Percentiles rank a stretch among this genome's conserved stretches.
Evolutionary conservation across 2,113 vertebrate species (phyloP).

Genomic region (Thomomys bottae): DNA sequence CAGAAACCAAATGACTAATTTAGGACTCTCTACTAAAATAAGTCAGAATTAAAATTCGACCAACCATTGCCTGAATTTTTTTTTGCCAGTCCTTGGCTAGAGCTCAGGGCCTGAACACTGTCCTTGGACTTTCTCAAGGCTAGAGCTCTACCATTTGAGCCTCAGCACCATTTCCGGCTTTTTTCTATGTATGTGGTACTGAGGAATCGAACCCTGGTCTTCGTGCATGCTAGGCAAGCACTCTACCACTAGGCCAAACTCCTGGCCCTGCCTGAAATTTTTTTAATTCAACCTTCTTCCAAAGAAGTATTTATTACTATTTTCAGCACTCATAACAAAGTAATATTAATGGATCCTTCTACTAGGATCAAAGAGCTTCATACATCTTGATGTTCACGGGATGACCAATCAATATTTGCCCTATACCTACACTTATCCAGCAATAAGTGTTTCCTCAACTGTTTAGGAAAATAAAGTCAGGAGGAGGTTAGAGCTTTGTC

Average conservation of each 20-base stretch:
- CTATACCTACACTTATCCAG: neutral
- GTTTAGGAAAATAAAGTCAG: constrained; percentile 33
- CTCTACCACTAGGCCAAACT: too few relatives aligned
- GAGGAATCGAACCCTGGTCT: too few relatives aligned
- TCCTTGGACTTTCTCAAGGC: too few relatives aligned
- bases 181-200: too few relatives aligned
- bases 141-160: too few relatives aligned
- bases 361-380: neutral
- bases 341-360: neutral
- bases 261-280: too few relatives aligned
- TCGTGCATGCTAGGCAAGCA: too few relatives aligned
- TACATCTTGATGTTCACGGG: neutral
- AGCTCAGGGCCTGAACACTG: too few relatives aligned
- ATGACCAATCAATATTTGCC: neutral
- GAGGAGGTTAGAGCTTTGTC: neutral
- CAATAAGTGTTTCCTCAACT: neutral
- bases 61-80: neutral
- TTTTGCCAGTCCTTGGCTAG: too few relatives aligned
- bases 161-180: too few relatives aligned
- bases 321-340: neutral
- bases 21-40: constrained; percentile 25
- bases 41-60: constrained; percentile 20
- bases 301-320: neutral
- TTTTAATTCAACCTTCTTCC: neutral
- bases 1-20: constrained; percentile 44